Percentiles rank a stretch among this genome's conserved stretches.
These are phyloP conservation scores for Morelia viridis DNA, from an alignment of 2,797 vertebrate species.

Conservation along the genomic window DNA sequence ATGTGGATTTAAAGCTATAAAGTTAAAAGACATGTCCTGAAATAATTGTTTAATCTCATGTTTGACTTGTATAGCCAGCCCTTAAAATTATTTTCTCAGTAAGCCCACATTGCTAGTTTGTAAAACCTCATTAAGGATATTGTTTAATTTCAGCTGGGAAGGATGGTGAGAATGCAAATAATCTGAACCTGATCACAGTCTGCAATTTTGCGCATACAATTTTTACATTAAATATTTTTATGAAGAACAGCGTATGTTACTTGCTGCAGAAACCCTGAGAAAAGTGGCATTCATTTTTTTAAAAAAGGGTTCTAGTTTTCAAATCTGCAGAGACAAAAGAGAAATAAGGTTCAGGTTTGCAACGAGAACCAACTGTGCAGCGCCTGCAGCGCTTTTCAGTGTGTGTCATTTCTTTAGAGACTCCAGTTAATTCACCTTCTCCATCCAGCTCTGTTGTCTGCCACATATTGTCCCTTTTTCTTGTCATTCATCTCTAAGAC, in stretches of 20 bases:
- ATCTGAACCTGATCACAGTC: neutral
- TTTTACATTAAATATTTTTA: neutral
- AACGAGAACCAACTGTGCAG: neutral
- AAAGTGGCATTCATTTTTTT: neutral
- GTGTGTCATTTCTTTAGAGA: neutral
- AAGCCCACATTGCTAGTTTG: neutral
- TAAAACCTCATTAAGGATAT: neutral
- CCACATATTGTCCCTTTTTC: neutral
- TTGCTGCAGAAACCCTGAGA: neutral
- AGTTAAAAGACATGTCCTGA: neutral
- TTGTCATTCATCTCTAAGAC: neutral
- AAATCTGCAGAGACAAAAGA: neutral
- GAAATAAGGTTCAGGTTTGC: neutral
- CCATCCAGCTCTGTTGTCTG: no score
- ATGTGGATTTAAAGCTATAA: neutral
- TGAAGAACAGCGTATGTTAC: neutral
- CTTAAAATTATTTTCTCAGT: neutral
- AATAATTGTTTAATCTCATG: neutral
- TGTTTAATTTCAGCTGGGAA: neutral
- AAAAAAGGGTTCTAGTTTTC: neutral
- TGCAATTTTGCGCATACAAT: neutral
- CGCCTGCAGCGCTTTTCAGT: neutral
- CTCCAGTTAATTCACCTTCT: neutral
- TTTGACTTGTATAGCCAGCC: neutral
- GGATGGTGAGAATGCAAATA: neutral